These are phyloP conservation scores for Brachirus orientalis DNA, from an alignment of 2,113 vertebrate genomes.

Conservation along the genomic window DNA sequence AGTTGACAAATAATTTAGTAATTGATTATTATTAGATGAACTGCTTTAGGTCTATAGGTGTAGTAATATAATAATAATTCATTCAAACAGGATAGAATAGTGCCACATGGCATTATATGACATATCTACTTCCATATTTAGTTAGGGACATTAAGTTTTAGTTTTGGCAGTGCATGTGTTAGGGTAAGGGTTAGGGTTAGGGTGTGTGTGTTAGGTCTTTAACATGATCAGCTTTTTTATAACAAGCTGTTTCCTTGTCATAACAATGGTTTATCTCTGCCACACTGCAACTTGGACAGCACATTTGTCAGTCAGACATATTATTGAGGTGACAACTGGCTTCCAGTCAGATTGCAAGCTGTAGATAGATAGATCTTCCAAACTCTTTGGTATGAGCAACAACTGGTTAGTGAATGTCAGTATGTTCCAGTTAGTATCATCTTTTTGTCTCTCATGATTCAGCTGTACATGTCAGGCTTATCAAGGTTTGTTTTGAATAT, in stretches of 20 bases:
- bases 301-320: slow-evolving; percentile 32
- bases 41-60: no score
- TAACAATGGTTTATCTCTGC: slow-evolving; percentile 21
- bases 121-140: no score
- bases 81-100: no score
- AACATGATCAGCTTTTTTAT: slow-evolving; percentile 33
- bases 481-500: neutral
- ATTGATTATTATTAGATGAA: no score
- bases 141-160: slow-evolving; percentile 17
- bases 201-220: slow-evolving; percentile 45
- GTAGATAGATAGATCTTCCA: neutral
- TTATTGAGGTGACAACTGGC: neutral
- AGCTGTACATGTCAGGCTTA: neutral
- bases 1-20: no score
- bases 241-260: slow-evolving; percentile 37
- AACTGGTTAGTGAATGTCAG: neutral
- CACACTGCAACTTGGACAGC: slow-evolving; percentile 25
- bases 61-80: no score
- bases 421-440: neutral
- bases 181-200: no score
- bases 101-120: no score
- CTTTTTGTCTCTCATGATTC: neutral
- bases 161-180: slow-evolving; percentile 6
- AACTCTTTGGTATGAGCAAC: neutral
- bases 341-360: slow-evolving; percentile 3